A percentile compares a stretch with the other conserved stretches of the same genome.
Evolutionary conservation across 2,113 vertebrate species (phyloP).

Genomic region (Hemiscyllium ocellatum): DNA sequence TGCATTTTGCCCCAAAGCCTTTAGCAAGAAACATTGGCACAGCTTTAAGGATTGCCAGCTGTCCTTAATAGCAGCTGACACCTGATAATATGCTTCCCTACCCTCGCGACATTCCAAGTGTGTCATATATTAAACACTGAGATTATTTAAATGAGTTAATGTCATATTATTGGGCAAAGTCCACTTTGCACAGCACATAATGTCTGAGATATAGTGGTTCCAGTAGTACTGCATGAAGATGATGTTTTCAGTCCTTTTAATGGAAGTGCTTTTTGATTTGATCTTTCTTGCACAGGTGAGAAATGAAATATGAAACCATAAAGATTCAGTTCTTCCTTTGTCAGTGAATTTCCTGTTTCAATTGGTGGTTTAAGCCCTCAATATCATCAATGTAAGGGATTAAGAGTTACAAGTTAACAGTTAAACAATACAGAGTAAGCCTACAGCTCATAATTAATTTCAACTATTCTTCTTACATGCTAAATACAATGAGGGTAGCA

Average conservation of each 20-base stretch:
- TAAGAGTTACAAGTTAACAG: neutral
- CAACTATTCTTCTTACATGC: neutral
- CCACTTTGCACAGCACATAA: neutral
- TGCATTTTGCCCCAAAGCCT: neutral
- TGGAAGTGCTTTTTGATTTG: neutral
- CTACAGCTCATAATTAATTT: neutral
- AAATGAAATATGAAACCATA: neutral
- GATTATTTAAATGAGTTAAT: neutral
- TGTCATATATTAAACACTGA: neutral
- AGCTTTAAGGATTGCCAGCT: constrained; percentile 16
- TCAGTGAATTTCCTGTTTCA: neutral
- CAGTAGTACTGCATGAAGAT: neutral
- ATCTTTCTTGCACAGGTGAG: neutral
- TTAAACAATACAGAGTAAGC: neutral
- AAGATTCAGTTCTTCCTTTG: neutral
- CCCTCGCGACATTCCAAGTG: neutral
- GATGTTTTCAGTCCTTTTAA: neutral
- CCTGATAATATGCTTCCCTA: neutral
- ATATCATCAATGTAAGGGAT: neutral
- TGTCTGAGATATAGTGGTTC: neutral
- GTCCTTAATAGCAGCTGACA: neutral
- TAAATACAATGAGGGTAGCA: neutral
- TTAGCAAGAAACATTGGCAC: neutral
- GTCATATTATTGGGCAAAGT: constrained; percentile 1
- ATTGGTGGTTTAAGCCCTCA: neutral